A percentile compares a stretch with the other conserved stretches of the same genome.
These are phyloP conservation scores for Epirrhoe tristata DNA, from an alignment of 2,888 invertebrate genomes.

Conservation along the genomic window DNA sequence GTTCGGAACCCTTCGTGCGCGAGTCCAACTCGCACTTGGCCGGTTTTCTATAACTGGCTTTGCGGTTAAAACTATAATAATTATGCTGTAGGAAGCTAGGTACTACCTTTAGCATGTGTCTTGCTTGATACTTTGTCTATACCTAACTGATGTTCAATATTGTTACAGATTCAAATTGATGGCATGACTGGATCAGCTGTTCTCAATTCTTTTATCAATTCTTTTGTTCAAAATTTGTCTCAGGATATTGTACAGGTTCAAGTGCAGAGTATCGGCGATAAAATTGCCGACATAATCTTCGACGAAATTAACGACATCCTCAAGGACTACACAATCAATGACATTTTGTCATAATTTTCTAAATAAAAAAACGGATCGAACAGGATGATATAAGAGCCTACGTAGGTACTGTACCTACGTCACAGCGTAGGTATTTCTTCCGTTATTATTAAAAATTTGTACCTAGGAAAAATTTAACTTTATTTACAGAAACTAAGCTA, in stretches of 20 bases:
- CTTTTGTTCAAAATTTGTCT: constrained; percentile 54
- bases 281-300: constrained; percentile 60
- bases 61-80: too few relatives aligned
- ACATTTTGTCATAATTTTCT: constrained; percentile 51
- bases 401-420: too few relatives aligned
- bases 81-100: too few relatives aligned
- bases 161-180: constrained; percentile 58
- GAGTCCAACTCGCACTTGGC: too few relatives aligned
- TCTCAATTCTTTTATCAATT: constrained; percentile 61
- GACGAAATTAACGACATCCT: constrained; percentile 61
- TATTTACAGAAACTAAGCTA: too few relatives aligned
- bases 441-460: too few relatives aligned
- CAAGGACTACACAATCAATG: constrained; percentile 57
- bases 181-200: constrained; percentile 65
- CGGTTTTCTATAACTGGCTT: too few relatives aligned
- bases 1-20: too few relatives aligned
- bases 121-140: too few relatives aligned
- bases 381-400: neutral
- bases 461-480: too few relatives aligned
- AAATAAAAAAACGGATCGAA: neutral
- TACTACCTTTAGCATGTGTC: too few relatives aligned
- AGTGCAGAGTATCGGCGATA: constrained; percentile 53
- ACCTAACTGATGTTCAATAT: neutral
- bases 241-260: constrained; percentile 60
- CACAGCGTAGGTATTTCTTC: too few relatives aligned